Conservation (phyloP, 2,113 vertebrate genomes). For the Shinisaurus crocodilurus region DNA sequence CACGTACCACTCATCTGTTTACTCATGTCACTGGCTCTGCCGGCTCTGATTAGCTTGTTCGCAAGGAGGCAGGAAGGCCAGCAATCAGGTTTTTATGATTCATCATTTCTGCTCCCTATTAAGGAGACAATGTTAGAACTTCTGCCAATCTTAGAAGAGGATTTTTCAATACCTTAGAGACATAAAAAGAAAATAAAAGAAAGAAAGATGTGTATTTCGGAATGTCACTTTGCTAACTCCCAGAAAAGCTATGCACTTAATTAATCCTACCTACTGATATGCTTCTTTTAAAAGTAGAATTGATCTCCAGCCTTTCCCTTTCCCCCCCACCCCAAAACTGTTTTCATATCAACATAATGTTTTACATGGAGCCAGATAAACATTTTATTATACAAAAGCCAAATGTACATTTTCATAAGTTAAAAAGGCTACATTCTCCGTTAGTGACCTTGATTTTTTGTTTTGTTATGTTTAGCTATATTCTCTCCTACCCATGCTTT, state of each 20-base stretch:
- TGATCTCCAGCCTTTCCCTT: slow-evolving; percentile 35
- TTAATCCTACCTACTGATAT: slow-evolving; percentile 57
- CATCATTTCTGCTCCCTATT: slow-evolving; percentile 77
- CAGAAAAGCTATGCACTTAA: slow-evolving; percentile 56
- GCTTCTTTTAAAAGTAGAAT: slow-evolving; percentile 64
- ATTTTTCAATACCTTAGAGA: slow-evolving; percentile 64
- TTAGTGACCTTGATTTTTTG: slow-evolving; percentile 80
- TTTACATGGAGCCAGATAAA: slow-evolving; percentile 75
- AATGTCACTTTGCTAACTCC: slow-evolving; percentile 64
- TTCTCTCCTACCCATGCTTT: slow-evolving; percentile 83
- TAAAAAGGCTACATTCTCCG: slow-evolving; percentile 76
- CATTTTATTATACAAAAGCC: slow-evolving; percentile 70
- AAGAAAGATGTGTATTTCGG: slow-evolving; percentile 57
- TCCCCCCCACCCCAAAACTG: slow-evolving; percentile 55
- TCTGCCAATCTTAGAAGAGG: slow-evolving; percentile 71
- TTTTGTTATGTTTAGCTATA: slow-evolving; percentile 63
- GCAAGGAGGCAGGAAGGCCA: slow-evolving; percentile 75
- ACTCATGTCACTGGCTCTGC: slow-evolving; percentile 62
- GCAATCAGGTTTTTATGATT: slow-evolving; percentile 77
- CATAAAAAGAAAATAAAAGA: too few relatives aligned
- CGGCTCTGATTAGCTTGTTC: slow-evolving; percentile 73
- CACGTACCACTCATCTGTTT: slow-evolving; percentile 73
- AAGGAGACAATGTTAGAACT: slow-evolving; percentile 74
- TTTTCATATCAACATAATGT: slow-evolving; percentile 66
- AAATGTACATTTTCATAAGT: slow-evolving; percentile 77